A percentile compares a stretch with the other conserved stretches of the same genome.
Evolutionary conservation across 2,797 vertebrate genomes (phyloP).

Genomic region (Molossus alvarezi): DNA sequence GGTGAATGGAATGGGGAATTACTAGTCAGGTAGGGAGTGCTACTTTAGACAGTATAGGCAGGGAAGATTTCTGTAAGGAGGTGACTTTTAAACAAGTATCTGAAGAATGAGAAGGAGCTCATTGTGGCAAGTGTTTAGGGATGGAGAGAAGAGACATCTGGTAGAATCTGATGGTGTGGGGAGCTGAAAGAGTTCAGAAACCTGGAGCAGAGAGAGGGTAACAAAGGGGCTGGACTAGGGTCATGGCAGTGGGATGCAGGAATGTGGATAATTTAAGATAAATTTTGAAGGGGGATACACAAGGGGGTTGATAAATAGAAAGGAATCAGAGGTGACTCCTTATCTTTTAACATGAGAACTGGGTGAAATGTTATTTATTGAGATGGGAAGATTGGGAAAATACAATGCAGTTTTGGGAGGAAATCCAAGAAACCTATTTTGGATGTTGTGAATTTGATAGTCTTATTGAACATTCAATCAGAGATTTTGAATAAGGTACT

Average conservation of each 20-base stretch:
- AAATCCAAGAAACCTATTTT: slow-evolving; percentile 1
- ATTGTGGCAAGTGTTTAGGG: background rate
- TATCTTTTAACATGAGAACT: background rate
- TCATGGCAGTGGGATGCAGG: background rate
- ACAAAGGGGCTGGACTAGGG: background rate
- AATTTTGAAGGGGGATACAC: background rate
- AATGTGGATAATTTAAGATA: background rate
- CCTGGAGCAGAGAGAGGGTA: accelerated
- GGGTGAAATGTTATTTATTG: background rate
- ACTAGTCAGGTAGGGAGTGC: background rate
- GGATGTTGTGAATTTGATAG: background rate
- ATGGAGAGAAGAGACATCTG: background rate
- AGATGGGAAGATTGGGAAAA: background rate
- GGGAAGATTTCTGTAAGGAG: background rate
- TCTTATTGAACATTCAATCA: background rate
- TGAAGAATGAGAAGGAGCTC: slow-evolving; percentile 31
- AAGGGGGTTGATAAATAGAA: background rate
- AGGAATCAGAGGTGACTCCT: background rate
- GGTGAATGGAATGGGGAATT: background rate
- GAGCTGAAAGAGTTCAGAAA: background rate
- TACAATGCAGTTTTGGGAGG: background rate
- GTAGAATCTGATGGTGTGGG: background rate
- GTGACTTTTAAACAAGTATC: background rate
- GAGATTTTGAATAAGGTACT: background rate
- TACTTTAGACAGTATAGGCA: background rate